Conservation (phyloP, 2,113 vertebrate genomes). For the Scophthalmus maximus region DNA sequence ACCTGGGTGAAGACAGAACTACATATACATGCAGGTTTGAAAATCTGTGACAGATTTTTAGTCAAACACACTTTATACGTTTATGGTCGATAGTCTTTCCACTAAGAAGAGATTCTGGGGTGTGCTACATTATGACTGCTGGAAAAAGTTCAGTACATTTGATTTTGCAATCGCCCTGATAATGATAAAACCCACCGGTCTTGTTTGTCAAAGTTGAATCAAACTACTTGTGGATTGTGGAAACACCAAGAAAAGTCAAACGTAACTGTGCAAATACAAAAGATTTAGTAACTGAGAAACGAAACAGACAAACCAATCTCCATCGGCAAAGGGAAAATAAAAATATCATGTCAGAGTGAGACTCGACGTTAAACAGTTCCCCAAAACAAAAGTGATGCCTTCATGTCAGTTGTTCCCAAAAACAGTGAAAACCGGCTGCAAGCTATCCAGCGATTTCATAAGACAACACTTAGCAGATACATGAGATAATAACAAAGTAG, state of each 20-base stretch:
- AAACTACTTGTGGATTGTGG: slow-evolving; percentile 3
- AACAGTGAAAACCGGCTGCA: too few relatives aligned
- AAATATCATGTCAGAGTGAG: too few relatives aligned
- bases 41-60: too few relatives aligned
- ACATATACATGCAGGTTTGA: too few relatives aligned
- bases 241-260: background rate
- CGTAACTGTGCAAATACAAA: slow-evolving; percentile 17
- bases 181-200: background rate
- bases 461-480: too few relatives aligned
- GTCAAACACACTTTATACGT: too few relatives aligned
- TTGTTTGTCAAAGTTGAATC: background rate
- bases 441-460: too few relatives aligned
- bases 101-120: too few relatives aligned
- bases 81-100: background rate
- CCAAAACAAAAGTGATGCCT: background rate
- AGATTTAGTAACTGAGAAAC: background rate
- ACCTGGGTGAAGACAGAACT: background rate
- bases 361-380: too few relatives aligned
- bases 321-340: too few relatives aligned
- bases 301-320: slow-evolving; percentile 1
- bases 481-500: too few relatives aligned
- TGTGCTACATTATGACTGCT: background rate
- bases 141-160: background rate
- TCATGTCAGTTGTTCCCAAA: too few relatives aligned
- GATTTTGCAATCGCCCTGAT: background rate